A percentile compares a stretch with the other conserved stretches of the same genome.
Conservation (phyloP, 2,888 invertebrate genomes). For the Lathronympha strigana region DNA sequence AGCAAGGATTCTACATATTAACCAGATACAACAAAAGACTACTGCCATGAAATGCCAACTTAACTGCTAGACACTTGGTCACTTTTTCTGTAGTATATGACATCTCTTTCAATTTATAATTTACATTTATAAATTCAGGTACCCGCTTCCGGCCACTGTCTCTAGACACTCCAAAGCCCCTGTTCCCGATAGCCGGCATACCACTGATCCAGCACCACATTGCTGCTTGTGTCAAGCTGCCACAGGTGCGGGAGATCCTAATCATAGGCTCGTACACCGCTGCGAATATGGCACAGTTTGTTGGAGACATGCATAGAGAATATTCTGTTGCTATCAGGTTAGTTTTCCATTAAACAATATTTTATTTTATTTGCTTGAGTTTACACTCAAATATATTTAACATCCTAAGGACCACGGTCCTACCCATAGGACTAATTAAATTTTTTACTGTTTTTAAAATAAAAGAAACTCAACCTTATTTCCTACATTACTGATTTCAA, state of each 20-base stretch:
- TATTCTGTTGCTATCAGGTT: conserved; percentile 92
- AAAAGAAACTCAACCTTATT: too few relatives aligned
- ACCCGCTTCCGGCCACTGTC: conserved; percentile 98
- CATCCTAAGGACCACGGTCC: too few relatives aligned
- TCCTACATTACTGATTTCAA: too few relatives aligned
- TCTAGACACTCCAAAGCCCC: conserved; percentile 97
- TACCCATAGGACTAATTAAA: too few relatives aligned
- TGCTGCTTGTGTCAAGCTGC: conserved; percentile 93
- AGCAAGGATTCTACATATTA: too few relatives aligned
- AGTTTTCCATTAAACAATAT: conserved; percentile 8
- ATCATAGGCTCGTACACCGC: conserved; percentile 97
- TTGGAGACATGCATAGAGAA: conserved; percentile 92
- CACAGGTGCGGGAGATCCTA: conserved; percentile 94
- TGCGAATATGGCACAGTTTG: conserved; percentile 93
- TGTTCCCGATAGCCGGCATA: conserved; percentile 98
- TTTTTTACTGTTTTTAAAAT: too few relatives aligned
- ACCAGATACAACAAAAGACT: too few relatives aligned
- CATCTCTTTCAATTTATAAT: background rate
- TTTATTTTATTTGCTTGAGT: too few relatives aligned
- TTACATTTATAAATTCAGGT: conserved; percentile 82
- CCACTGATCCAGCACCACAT: conserved; percentile 99
- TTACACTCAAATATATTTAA: background rate
- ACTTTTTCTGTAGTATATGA: too few relatives aligned
- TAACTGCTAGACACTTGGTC: too few relatives aligned
- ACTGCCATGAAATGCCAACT: too few relatives aligned